A percentile compares a stretch with the other conserved stretches of the same genome.
phyloP scores from a whole-genome alignment of 1,140 invertebrate genomes.

The Ceratoteleas bidentatus region DNA sequence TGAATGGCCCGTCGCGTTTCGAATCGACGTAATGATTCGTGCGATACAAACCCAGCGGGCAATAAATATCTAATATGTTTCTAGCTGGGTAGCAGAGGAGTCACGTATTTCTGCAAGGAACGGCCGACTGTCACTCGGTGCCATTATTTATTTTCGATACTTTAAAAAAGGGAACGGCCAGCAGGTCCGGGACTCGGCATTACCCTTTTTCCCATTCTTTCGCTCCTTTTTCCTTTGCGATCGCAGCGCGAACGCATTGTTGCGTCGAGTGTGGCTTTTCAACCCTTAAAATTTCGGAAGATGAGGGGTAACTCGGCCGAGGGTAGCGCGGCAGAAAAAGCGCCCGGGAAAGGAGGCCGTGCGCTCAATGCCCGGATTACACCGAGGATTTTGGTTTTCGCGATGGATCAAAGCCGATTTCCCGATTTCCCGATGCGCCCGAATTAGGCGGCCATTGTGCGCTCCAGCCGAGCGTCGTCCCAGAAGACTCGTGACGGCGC shows the following conservation, averaged over 20 bases:
- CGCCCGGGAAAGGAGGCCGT: constrained; percentile 60
- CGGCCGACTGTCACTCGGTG: constrained; percentile 76
- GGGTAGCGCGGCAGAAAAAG: constrained; percentile 54
- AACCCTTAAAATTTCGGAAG: constrained; percentile 79
- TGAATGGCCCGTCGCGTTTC: constrained; percentile 60
- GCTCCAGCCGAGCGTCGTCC: constrained; percentile 37
- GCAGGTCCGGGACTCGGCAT: constrained; percentile 56
- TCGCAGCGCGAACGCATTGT: constrained; percentile 71
- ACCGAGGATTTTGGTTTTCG: constrained; percentile 81
- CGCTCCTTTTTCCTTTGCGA: too few species aligned
- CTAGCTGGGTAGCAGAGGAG: constrained; percentile 74
- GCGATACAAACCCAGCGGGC: constrained; percentile 72
- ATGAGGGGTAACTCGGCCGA: constrained; percentile 67
- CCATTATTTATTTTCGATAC: constrained; percentile 79
- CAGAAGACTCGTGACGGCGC: constrained; percentile 75
- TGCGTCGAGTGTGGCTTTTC: constrained; percentile 81
- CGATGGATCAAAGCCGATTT: constrained; percentile 80
- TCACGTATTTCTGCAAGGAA: constrained; percentile 66
- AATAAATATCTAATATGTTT: constrained; percentile 82
- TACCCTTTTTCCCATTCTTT: constrained; percentile 58
- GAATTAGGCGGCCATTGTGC: constrained; percentile 79
- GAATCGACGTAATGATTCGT: constrained; percentile 71
- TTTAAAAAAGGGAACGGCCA: constrained; percentile 64
- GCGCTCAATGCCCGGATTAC: constrained; percentile 79
- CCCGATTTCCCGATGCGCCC: constrained; percentile 73